Evolutionary conservation across 2,888 invertebrate species (phyloP).

Genomic region (Dynastes grantii): DNA sequence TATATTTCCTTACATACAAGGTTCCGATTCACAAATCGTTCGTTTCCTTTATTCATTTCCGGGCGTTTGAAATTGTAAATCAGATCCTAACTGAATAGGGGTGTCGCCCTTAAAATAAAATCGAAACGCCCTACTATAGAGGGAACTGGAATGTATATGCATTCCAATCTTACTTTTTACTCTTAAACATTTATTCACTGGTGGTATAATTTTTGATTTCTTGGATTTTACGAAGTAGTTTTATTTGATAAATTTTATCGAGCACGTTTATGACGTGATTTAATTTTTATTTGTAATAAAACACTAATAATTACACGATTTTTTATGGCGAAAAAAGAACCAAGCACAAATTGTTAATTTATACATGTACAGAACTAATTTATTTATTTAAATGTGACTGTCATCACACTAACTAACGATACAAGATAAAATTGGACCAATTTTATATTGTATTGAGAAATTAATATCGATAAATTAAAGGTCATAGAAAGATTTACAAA

Average conservation of each 20-base stretch:
- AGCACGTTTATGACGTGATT: no score
- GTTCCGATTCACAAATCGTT: background rate
- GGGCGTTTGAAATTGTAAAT: slow-evolving; percentile 18
- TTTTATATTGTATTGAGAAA: no score
- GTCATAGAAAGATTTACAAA: background rate
- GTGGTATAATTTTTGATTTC: no score
- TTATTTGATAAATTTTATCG: no score
- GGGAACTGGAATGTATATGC: no score
- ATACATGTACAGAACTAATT: background rate
- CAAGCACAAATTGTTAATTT: no score
- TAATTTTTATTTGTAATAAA: no score
- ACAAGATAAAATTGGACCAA: background rate
- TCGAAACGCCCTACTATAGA: background rate
- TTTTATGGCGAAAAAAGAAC: no score
- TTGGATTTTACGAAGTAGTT: no score
- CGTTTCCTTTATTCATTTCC: background rate
- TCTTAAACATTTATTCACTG: no score
- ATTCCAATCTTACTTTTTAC: no score
- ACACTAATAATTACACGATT: no score
- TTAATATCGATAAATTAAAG: background rate
- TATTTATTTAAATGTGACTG: background rate
- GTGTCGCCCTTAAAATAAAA: slow-evolving; percentile 20
- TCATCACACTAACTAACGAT: background rate
- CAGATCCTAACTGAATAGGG: background rate
- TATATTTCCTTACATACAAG: background rate